Conservation (phyloP, 2,888 invertebrate species). For the Nephrotoma appendiculata region DNA sequence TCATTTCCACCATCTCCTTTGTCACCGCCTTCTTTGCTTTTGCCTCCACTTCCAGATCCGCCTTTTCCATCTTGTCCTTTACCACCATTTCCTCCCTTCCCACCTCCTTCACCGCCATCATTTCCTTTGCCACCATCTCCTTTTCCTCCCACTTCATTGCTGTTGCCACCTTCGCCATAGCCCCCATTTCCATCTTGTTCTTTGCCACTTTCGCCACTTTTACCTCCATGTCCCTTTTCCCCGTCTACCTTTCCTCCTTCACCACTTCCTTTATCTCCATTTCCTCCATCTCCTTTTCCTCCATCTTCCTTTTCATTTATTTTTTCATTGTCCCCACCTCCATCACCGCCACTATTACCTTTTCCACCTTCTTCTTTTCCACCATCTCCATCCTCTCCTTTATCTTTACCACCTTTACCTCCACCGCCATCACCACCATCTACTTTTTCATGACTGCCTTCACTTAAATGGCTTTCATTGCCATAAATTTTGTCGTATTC, state of each 20-base stretch:
- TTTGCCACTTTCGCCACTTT: neutral
- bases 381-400: too few relatives aligned
- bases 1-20: conserved; percentile 9
- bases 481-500: neutral
- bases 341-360: too few relatives aligned
- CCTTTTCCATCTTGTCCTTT: conserved; percentile 26
- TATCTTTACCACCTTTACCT: too few relatives aligned
- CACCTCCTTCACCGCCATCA: too few relatives aligned
- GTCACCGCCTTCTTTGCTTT: conserved; percentile 10
- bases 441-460: neutral
- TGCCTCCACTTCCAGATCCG: conserved; percentile 9
- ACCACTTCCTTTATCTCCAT: neutral
- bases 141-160: neutral
- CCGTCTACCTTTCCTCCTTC: neutral
- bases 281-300: too few relatives aligned
- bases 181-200: neutral
- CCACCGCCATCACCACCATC: too few relatives aligned
- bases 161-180: too few relatives aligned
- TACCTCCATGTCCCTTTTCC: too few relatives aligned
- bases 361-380: too few relatives aligned
- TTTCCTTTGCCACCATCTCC: conserved; percentile 11
- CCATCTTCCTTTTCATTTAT: too few relatives aligned
- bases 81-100: conserved; percentile 13
- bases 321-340: too few relatives aligned
- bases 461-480: neutral